Evolutionary conservation across 2,113 vertebrate species (phyloP).

Genomic region (Dinomys branickii): DNA sequence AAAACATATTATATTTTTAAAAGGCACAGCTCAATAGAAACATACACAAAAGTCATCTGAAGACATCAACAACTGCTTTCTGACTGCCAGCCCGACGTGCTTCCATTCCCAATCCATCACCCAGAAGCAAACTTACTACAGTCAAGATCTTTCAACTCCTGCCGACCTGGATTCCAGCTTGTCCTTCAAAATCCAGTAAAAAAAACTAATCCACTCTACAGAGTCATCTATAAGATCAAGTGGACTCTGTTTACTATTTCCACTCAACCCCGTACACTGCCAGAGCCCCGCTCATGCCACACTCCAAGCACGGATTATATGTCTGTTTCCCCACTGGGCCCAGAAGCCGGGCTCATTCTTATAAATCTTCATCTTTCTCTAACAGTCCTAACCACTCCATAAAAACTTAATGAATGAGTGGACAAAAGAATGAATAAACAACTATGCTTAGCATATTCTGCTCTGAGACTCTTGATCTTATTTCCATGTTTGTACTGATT

Average conservation of each 20-base stretch:
- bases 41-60: neutral
- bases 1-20: conserved; percentile 32
- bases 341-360: neutral
- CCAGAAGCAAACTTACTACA: conserved; percentile 11
- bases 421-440: conserved; percentile 70
- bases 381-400: conserved; percentile 14
- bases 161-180: neutral
- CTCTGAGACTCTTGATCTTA: conserved; percentile 74
- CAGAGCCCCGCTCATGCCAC: neutral
- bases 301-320: neutral
- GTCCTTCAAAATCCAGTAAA: neutral
- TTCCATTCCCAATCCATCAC: conserved; percentile 13
- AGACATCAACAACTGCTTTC: conserved; percentile 23
- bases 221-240: neutral
- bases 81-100: neutral
- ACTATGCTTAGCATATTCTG: conserved; percentile 48
- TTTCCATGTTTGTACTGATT: conserved; percentile 70
- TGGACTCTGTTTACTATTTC: neutral
- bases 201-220: neutral
- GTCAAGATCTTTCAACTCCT: neutral
- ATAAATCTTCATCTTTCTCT: neutral
- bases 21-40: neutral
- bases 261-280: neutral
- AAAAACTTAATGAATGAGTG: conserved; percentile 64
- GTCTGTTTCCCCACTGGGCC: neutral